Base-by-base conservation (phyloP, 2,888 invertebrate species). In the Cactoblastis cactorum region DNA sequence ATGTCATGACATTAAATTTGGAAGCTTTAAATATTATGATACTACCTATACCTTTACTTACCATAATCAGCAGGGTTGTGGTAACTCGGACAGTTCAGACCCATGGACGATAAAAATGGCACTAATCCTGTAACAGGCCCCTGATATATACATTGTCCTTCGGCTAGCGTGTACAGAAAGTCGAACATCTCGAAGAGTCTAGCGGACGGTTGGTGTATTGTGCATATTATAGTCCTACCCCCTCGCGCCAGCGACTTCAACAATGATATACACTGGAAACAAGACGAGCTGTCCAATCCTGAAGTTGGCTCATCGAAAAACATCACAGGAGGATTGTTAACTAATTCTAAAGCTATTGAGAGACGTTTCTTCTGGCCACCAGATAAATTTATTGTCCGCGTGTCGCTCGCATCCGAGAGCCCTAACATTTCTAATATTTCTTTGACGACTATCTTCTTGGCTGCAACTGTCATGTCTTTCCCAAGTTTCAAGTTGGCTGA, bases 21-120 rank as follows among this genome's bases (percentile, higher is more conserved):
- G n/a, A n/a, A 22, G 22, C 22, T 22, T 22, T 22, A 22, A 22
- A 22, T 22, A 5, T 22, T 22, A 22, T 22, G 22, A 4, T 22
- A 22, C 22, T n/a, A n/a, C n/a, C n/a, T n/a, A 22, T 22, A 4
- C 8, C 11, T 14, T 38, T 5, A 38, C 43, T 43, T 17, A 96
- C 96, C 95, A 79, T 97, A 98, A 92, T 98, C 98, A 49, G 98
- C 98, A 46, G 98, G 98, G 83, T 98, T 98, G 90, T 98, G 98
- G 74, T 98, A 98, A 67, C 96, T 94, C 0, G 98, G 98, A 82
- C 98, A 98, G 56, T 96, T 93, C 47, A 97, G 92, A 12, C 95
- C 94, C 91, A 97, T 93, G 0, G 94, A 93, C 2, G 95, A 93
- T 50, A 98, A 90, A 80, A 97, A 98, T 12, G 97, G 97, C 60